Percentiles rank a stretch among this genome's conserved stretches.
Evolutionary conservation across 2,113 vertebrate species (phyloP).

Genomic region (Plecotus auritus): DNA sequence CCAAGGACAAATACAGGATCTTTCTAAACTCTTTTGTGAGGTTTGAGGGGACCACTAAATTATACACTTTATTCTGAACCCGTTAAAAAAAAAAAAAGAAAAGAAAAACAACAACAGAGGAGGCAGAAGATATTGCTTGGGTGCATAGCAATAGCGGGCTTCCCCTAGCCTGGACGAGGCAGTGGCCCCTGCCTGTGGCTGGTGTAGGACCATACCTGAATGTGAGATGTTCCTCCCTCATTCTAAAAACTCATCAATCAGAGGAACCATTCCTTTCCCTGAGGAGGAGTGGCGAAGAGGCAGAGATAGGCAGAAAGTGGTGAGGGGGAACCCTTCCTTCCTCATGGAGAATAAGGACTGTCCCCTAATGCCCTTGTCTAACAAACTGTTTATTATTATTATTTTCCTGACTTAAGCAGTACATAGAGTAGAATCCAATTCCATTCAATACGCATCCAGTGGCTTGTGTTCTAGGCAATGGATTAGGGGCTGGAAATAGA

Average conservation of each 20-base stretch:
- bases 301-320: background rate
- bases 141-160: background rate
- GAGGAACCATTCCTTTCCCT: background rate
- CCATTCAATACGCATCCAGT: background rate
- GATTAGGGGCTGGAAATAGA: background rate
- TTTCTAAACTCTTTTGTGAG: constrained; percentile 25
- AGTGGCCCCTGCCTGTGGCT: background rate
- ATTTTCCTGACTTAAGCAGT: background rate
- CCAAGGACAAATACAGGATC: constrained; percentile 1
- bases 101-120: background rate
- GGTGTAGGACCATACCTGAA: background rate
- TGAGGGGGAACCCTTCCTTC: background rate
- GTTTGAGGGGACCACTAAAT: background rate
- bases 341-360: background rate
- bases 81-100: background rate
- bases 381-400: background rate
- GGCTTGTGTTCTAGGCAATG: background rate
- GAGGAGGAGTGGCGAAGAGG: background rate
- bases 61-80: background rate
- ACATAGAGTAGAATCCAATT: background rate
- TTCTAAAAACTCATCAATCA: background rate
- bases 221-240: background rate
- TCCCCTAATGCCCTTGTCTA: background rate
- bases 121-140: background rate
- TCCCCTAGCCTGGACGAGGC: background rate